Evolutionary conservation across 1,140 invertebrate species (phyloP).

Genomic region (Andrena cerasifolii): DNA sequence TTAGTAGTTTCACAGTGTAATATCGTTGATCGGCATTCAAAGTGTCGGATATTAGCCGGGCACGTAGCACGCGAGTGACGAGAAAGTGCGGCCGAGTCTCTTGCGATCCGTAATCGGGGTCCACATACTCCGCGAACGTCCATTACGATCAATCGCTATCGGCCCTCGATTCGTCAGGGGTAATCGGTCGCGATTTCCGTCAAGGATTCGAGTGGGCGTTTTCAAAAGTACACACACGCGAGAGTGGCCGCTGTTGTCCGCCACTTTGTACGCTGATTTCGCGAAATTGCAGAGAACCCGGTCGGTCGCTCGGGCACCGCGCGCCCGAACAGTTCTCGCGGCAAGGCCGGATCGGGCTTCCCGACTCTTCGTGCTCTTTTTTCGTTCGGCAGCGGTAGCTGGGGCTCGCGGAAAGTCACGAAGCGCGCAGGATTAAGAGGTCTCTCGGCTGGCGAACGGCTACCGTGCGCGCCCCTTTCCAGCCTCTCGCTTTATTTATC

Average conservation of each 20-base stretch:
- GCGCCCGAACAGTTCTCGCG: slow-evolving; percentile 52
- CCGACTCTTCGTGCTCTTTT: slow-evolving; percentile 53
- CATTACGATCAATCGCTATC: slow-evolving; percentile 49
- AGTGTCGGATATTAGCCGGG: too few species aligned
- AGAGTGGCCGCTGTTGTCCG: not conserved
- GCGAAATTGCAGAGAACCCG: slow-evolving; percentile 60
- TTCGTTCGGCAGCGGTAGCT: slow-evolving; percentile 40
- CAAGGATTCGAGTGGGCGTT: slow-evolving; percentile 53
- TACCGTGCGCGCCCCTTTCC: slow-evolving; percentile 9
- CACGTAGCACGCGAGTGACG: too few species aligned
- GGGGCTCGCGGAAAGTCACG: slow-evolving; percentile 49
- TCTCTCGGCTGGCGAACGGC: slow-evolving; percentile 20
- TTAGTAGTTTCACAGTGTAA: not conserved
- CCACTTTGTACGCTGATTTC: slow-evolving; percentile 50
- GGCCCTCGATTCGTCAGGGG: not conserved
- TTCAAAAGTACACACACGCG: slow-evolving; percentile 31
- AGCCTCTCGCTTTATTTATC: slow-evolving; percentile 30
- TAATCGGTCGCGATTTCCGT: slow-evolving; percentile 16
- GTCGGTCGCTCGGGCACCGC: not conserved
- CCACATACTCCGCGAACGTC: slow-evolving; percentile 29
- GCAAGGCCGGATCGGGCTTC: slow-evolving; percentile 53
- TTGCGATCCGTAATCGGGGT: too few species aligned
- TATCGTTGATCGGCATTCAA: not conserved
- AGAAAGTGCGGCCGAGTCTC: too few species aligned
- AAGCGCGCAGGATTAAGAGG: slow-evolving; percentile 58